Conservation (phyloP, 2,113 vertebrate genomes). For the Onychostoma macrolepis region DNA sequence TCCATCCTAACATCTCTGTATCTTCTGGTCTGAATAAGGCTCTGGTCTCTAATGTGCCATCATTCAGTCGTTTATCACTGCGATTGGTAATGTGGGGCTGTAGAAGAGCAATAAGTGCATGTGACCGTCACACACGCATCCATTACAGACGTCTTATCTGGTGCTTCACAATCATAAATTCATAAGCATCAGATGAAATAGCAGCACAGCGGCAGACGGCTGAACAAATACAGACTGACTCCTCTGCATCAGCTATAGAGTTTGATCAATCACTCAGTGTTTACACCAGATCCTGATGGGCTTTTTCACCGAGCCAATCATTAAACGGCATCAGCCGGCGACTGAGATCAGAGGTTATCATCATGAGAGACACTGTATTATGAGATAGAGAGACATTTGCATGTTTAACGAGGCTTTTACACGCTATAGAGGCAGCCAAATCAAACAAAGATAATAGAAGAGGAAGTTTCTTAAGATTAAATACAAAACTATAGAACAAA, state of each 20-base stretch:
- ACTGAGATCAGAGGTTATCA: background rate
- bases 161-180: slow-evolving; percentile 20
- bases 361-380: background rate
- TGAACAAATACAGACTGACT: slow-evolving; percentile 34
- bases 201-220: slow-evolving; percentile 14
- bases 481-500: background rate
- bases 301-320: background rate
- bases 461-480: background rate
- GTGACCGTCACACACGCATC: background rate
- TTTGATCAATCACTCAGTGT: background rate
- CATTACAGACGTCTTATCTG: background rate
- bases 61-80: background rate
- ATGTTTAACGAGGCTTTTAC: background rate
- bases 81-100: background rate
- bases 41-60: background rate
- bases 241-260: background rate
- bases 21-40: background rate
- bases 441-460: background rate
- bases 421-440: background rate
- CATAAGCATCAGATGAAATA: slow-evolving; percentile 29
- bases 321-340: background rate
- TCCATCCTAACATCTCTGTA: background rate
- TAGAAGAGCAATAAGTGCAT: background rate
- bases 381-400: background rate
- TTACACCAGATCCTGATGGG: background rate